phyloP scores from a whole-genome alignment of 2,797 vertebrate genomes.

The Neopelma chrysocephalum region DNA sequence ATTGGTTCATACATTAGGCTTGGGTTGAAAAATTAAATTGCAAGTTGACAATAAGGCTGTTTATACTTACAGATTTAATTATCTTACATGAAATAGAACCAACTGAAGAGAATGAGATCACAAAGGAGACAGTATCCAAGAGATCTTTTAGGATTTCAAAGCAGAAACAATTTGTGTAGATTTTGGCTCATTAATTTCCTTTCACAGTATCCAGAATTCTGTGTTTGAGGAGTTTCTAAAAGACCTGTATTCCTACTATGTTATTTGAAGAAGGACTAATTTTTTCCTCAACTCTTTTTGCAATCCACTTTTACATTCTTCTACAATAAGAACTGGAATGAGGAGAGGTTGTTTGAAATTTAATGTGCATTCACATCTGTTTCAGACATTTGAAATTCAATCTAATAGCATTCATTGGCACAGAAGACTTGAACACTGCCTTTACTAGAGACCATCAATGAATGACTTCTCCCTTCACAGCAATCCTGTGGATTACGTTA shows the following conservation, averaged over 20 bases:
- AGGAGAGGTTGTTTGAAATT: not conserved
- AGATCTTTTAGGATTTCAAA: not conserved
- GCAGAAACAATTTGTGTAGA: not conserved
- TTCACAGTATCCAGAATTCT: not conserved
- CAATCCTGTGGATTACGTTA: not conserved
- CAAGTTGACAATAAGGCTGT: not conserved
- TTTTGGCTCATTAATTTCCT: not conserved
- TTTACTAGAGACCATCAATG: not conserved
- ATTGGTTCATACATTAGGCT: not conserved
- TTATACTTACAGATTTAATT: constrained; percentile 14
- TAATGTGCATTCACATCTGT: not conserved
- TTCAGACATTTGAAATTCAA: not conserved
- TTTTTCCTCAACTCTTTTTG: not conserved
- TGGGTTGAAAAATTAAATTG: constrained; percentile 9
- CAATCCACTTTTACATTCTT: not conserved
- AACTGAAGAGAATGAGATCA: not conserved
- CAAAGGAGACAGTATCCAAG: not conserved
- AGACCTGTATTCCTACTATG: not conserved
- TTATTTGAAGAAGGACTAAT: not conserved
- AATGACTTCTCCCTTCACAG: not conserved
- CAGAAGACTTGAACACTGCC: not conserved
- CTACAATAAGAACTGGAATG: not conserved
- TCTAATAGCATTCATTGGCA: not conserved
- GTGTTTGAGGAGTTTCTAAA: not conserved
- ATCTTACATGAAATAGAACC: not conserved